Evolutionary conservation across 1,140 invertebrate species (phyloP).

Genomic region (Bilobella aurantiaca): DNA sequence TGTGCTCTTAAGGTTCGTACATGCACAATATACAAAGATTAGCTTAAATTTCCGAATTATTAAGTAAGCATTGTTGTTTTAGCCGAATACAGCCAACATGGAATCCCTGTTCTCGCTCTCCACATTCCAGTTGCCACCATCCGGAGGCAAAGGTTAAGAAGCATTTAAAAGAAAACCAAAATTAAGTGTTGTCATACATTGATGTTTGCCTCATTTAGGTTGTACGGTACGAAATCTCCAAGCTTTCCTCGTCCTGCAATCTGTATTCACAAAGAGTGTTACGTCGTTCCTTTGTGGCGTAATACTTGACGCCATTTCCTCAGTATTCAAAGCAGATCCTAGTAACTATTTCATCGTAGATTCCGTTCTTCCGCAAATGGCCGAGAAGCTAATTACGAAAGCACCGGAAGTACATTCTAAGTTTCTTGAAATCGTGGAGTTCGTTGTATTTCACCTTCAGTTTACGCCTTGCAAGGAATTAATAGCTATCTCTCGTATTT

Average conservation of each 20-base stretch:
- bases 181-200: background rate
- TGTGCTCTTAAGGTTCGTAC: constrained; percentile 54
- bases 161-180: no score
- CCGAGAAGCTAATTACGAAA: constrained; percentile 87
- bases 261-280: constrained; percentile 80
- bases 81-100: constrained; percentile 69
- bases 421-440: constrained; percentile 90
- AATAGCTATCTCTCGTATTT: constrained; percentile 67
- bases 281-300: constrained; percentile 73
- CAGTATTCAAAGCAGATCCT: constrained; percentile 93
- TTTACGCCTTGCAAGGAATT: constrained; percentile 98
- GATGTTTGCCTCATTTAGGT: constrained; percentile 39
- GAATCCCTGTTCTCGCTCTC: constrained; percentile 85
- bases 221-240: constrained; percentile 81
- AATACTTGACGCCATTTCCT: constrained; percentile 89
- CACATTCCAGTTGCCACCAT: constrained; percentile 81
- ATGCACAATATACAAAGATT: background rate
- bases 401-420: constrained; percentile 82
- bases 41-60: no score
- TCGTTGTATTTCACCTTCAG: constrained; percentile 91
- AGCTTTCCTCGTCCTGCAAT: constrained; percentile 89
- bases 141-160: constrained; percentile 67
- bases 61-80: constrained; percentile 36
- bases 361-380: constrained; percentile 74
- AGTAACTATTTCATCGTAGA: constrained; percentile 98